Evolutionary conservation across 2,797 vertebrate species (phyloP), one percentile per base, ranked within the genome.

Genomic region (Cyprinodon diabolis): DNA sequence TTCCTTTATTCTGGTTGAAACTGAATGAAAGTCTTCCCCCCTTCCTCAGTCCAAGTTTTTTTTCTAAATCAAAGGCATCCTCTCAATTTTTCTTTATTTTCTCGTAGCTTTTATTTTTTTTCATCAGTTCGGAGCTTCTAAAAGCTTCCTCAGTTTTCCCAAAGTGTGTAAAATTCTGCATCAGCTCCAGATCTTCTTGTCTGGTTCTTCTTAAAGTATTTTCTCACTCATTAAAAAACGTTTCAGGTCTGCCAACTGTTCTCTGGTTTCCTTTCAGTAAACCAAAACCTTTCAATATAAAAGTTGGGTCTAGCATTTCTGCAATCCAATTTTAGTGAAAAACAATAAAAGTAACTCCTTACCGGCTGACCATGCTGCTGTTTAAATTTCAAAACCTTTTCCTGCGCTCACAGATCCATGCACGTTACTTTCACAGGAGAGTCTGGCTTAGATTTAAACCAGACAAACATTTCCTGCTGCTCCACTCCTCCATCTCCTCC

Each of bases 321-420:
- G 13, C 25, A 43, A 56, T 11, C n/a, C 15, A 12, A 25, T 21
- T 3, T 45, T 0, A 57, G n/a, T 63, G 12, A 56, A 48, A 66
- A 30, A 0, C 43, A 43, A 15, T 21, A 13, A 40, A 55, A 35
- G 21, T 21, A 19, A 74, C 54, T 55, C 90, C 94, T 95, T 81
- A 95, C 94, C 85, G 86, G 54, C 92, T 92, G 80, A 78, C 89
- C 95, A 95, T 95, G 82, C 79, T 91, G 74, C 75, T 80, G 40
- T 45, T 69, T 21, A 25, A 23, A 71, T 58, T 49, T 72, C 23
- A 4, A n/a, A 21, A 43, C 60, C 21, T 71, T 43, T 73, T 10
- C 43, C 40, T 23, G 12, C 23, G 21, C 15, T 17, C 30, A 19
- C 52, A 40, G 60, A 45, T 35, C 51, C 58, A 63, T 71, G 58